phyloP scores from a whole-genome alignment of 2,113 vertebrate species.

The Grallaria varia region DNA sequence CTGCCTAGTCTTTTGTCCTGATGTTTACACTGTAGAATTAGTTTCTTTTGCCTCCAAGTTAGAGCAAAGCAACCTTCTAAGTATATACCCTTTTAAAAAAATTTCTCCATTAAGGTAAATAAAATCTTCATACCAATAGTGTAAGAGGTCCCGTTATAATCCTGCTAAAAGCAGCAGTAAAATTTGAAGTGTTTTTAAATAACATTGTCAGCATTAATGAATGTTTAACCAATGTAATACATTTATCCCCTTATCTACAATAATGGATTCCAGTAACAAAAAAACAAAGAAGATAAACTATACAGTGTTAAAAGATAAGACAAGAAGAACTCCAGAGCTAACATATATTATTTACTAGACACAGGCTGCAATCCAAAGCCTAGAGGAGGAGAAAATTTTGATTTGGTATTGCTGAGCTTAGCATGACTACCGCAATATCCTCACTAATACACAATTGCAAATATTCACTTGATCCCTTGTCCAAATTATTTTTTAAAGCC shows the following conservation, averaged over 20 bases:
- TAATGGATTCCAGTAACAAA: neutral
- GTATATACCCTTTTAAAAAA: neutral
- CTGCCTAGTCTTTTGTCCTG: neutral
- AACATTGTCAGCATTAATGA: neutral
- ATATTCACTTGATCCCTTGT: neutral
- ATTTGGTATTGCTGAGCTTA: neutral
- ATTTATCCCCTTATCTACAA: neutral
- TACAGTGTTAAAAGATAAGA: constrained; percentile 17
- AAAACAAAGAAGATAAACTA: neutral
- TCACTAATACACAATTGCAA: neutral
- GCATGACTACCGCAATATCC: neutral
- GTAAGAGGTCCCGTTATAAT: neutral
- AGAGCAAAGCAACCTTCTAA: neutral
- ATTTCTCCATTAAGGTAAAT: neutral
- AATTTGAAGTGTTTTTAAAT: neutral
- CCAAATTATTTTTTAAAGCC: neutral
- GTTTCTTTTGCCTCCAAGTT: neutral
- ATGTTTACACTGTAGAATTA: neutral
- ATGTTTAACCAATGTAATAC: neutral
- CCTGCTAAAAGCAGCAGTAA: neutral
- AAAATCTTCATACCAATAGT: neutral
- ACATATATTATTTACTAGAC: neutral
- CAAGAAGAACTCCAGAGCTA: neutral
- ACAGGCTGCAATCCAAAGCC: neutral
- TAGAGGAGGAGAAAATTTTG: neutral